Conservation (phyloP, 2,797 vertebrate species). For the Crenichthys baileyi region DNA sequence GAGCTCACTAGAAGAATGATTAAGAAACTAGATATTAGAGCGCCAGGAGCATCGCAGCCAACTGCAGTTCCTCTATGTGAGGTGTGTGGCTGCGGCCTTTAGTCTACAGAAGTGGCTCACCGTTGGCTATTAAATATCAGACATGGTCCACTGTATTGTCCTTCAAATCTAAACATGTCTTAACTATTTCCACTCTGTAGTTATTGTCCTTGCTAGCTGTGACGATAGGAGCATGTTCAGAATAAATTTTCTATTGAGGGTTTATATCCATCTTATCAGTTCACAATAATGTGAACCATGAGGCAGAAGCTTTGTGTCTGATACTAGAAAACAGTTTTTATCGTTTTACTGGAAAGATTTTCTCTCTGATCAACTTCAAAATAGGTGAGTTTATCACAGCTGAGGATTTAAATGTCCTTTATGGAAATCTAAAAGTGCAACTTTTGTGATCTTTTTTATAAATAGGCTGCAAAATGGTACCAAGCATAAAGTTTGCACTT, state of each 20-base stretch:
- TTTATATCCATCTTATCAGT: too few relatives aligned
- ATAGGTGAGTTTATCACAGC: neutral
- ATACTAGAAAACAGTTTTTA: neutral
- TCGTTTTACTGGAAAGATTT: neutral
- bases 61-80: slow-evolving; percentile 12
- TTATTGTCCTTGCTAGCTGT: neutral
- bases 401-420: neutral
- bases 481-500: neutral
- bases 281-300: too few relatives aligned
- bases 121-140: slow-evolving; percentile 14
- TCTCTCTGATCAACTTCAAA: neutral
- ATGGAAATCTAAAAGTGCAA: neutral
- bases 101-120: neutral
- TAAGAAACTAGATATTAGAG: slow-evolving; percentile 8
- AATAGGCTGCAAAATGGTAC: neutral
- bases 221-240: neutral
- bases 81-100: slow-evolving; percentile 14
- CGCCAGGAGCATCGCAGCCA: neutral
- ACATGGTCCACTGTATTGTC: neutral
- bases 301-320: too few relatives aligned
- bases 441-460: neutral
- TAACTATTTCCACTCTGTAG: neutral
- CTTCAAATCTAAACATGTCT: slow-evolving; percentile 11
- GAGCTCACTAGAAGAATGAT: slow-evolving; percentile 28
- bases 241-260: neutral